Percentiles rank a stretch among this genome's conserved stretches.
These are phyloP conservation scores for Lepidocyrtoides sp. DNA, from an alignment of 2,888 invertebrate species.

Conservation along the genomic window DNA sequence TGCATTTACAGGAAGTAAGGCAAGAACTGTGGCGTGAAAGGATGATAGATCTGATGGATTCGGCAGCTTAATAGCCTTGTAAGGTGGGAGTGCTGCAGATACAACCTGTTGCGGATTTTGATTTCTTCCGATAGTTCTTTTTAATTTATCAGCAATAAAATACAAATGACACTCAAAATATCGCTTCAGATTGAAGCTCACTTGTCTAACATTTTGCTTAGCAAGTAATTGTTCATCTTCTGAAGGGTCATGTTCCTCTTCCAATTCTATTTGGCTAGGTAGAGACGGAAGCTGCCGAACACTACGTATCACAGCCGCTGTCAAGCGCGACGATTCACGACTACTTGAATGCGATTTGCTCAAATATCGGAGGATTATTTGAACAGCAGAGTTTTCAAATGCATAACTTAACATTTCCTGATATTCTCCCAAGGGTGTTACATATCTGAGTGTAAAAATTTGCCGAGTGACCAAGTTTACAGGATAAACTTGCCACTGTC, in stretches of 20 bases:
- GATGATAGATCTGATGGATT: constrained; percentile 68
- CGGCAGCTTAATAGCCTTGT: constrained; percentile 78
- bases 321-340: constrained; percentile 94
- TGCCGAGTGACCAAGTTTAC: constrained; percentile 96
- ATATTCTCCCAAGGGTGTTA: constrained; percentile 99
- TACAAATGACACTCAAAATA: constrained; percentile 84
- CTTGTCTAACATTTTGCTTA: constrained; percentile 82
- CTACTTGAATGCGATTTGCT: constrained; percentile 94
- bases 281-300: constrained; percentile 61
- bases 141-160: constrained; percentile 82
- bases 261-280: constrained; percentile 50
- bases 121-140: constrained; percentile 77
- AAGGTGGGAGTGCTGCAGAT: constrained; percentile 76
- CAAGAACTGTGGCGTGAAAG: constrained; percentile 71
- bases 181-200: constrained; percentile 84
- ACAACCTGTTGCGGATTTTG: constrained; percentile 71
- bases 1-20: constrained; percentile 74
- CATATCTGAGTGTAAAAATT: constrained; percentile 96
- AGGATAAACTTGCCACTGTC: constrained; percentile 96
- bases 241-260: constrained; percentile 61
- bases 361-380: constrained; percentile 96
- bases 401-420: constrained; percentile 98
- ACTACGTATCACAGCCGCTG: constrained; percentile 86
- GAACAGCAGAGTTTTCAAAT: constrained; percentile 96
- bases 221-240: constrained; percentile 81